These are phyloP conservation scores for Phymatocera aterrima DNA, from an alignment of 2,888 invertebrate species.

Conservation along the genomic window DNA sequence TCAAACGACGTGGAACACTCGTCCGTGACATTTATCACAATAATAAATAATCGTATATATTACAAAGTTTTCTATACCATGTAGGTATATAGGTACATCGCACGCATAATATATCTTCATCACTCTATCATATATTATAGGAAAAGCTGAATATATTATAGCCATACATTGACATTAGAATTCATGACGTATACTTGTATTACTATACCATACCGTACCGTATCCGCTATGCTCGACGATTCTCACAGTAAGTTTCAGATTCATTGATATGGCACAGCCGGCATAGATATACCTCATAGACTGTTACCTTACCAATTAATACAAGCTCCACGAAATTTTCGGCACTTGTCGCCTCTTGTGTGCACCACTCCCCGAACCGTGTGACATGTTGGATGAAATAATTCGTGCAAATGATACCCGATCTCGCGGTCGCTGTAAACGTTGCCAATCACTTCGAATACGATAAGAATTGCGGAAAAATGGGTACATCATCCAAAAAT, in stretches of 20 bases:
- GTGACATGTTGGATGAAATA: slow-evolving; percentile 19
- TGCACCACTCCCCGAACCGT: slow-evolving; percentile 61
- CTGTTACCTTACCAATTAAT: not conserved
- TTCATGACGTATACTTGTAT: too few species aligned
- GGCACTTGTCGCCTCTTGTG: slow-evolving; percentile 66
- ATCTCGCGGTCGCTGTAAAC: too few species aligned
- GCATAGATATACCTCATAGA: not conserved
- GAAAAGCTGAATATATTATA: not conserved
- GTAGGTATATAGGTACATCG: too few species aligned
- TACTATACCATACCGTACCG: too few species aligned
- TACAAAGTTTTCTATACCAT: not conserved
- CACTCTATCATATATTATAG: not conserved
- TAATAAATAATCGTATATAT: not conserved
- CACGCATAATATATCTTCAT: not conserved
- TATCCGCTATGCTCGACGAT: too few species aligned
- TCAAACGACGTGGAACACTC: not conserved
- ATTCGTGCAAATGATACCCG: not conserved
- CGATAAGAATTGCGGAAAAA: too few species aligned
- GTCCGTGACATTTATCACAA: not conserved
- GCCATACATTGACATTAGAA: not conserved
- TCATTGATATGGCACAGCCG: too few species aligned
- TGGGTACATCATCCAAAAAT: too few species aligned
- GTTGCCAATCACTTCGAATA: too few species aligned
- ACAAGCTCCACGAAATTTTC: slow-evolving; percentile 52
- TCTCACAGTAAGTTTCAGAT: too few species aligned